Conservation (phyloP, 2,888 invertebrate genomes). For the Phortica okadai region DNA sequence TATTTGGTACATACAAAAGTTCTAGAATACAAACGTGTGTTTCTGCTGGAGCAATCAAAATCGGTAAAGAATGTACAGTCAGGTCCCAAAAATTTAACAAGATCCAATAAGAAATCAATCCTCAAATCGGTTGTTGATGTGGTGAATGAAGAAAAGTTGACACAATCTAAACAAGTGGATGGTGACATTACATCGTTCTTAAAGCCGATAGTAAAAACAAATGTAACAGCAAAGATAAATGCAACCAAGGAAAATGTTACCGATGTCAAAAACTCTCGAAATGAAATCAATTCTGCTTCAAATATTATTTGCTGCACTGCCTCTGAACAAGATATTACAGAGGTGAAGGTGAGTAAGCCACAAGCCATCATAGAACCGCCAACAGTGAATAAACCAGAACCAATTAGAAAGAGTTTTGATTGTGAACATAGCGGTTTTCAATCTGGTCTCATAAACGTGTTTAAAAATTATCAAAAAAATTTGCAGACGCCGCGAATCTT, state of each 20-base stretch:
- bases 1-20: not conserved
- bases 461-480: constrained; percentile 55
- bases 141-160: not conserved
- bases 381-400: not conserved
- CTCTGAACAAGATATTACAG: no score
- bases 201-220: no score
- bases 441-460: not conserved
- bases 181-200: no score
- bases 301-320: no score
- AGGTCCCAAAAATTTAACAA: not conserved
- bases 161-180: no score
- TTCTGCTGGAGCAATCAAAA: not conserved
- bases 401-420: constrained; percentile 39
- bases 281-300: no score
- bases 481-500: constrained; percentile 54
- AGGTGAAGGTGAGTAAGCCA: not conserved
- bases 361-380: not conserved
- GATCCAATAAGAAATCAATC: not conserved
- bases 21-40: not conserved
- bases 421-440: constrained; percentile 57
- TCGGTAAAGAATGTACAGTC: not conserved
- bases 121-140: not conserved
- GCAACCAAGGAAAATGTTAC: no score
- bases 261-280: no score
- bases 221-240: no score